A percentile compares a stretch with the other conserved stretches of the same genome.
Evolutionary conservation across 1,140 invertebrate species (phyloP).

Genomic region (Ceratitis capitata): DNA sequence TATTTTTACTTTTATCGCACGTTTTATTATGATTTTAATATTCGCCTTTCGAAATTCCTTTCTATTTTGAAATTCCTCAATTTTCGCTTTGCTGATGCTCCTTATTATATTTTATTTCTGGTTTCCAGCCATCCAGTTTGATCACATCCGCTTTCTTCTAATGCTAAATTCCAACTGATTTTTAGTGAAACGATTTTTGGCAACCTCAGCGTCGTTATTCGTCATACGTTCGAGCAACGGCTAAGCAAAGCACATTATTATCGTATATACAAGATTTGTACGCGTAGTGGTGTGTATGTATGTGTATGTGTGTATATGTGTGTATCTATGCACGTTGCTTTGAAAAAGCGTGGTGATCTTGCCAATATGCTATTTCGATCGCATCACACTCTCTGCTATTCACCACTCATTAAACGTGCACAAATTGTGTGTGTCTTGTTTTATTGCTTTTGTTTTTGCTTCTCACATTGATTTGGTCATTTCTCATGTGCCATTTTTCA

Average conservation of each 20-base stretch:
- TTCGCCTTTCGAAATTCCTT: slow-evolving; percentile 25
- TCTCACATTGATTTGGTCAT: background rate
- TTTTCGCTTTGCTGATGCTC: slow-evolving; percentile 25
- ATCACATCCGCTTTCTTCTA: slow-evolving; percentile 63
- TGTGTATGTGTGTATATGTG: background rate
- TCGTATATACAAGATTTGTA: background rate
- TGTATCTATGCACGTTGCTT: background rate
- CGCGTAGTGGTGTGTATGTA: no score
- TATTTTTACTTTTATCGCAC: background rate
- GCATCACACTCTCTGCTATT: background rate
- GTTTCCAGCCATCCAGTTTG: slow-evolving; percentile 66
- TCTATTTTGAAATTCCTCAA: no score
- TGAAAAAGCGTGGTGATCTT: background rate
- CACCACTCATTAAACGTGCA: background rate
- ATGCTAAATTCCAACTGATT: slow-evolving; percentile 63
- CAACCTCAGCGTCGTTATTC: background rate
- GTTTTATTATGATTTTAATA: no score
- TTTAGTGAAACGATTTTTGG: slow-evolving; percentile 27
- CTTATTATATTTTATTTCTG: no score
- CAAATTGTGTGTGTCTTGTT: background rate
- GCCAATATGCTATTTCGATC: slow-evolving; percentile 1
- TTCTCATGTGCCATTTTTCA: background rate
- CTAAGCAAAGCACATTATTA: background rate
- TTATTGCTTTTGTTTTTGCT: background rate
- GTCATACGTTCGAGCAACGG: background rate